Evolutionary conservation across 2,888 invertebrate genomes (phyloP), one percentile per base, ranked within the genome.

Genomic region (Cremastobaeus sp.): DNA sequence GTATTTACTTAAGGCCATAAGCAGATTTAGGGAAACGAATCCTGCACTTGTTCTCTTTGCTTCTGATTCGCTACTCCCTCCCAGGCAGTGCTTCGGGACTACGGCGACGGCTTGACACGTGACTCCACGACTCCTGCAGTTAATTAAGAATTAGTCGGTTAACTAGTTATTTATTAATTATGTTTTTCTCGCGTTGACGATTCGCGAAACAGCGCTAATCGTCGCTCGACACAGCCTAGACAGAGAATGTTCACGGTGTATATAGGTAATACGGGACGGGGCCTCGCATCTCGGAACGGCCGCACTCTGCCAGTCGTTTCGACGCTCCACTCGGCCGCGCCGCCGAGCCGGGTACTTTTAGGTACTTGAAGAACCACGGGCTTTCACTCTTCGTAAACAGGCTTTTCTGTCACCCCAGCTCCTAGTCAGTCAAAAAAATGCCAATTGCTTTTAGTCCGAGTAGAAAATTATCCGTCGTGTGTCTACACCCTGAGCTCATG

Each of bases 231-330:
- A 84, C 84, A 85, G 85, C 84, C 83, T 81, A 77, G 79, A 81
- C 80, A 84, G 83, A 85, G 81, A 85, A 86, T 85, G 83, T 86
- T 86, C 83, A 85, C 84, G 77, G 78, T 85, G 81, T 82, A 79
- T 81, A 45, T 25, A 30, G 28, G 28, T 37, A 47, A 59, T 25
- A 47, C 35, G 47, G 25, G 47, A 55, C 54, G 41, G 41, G 9
- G 41, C 39, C 39, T 18, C 41, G 8, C 28, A 41, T 55, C 54
- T 55, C 54, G 30, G 39, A 39, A 30, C 41, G 34, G 28, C 18
- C 45, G 34, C 64, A 64, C 45, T 55, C 47, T 55, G 21, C 65
- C 55, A 55, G 35, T 64, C 55, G 50, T 66, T 66, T 66, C 48
- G 55, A 66, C 66, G 48, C 48, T 57, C 8, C 8, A 34, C 30